Base-by-base conservation (phyloP, 1,140 invertebrate genomes). In the Brachionus calyciflorus region DNA sequence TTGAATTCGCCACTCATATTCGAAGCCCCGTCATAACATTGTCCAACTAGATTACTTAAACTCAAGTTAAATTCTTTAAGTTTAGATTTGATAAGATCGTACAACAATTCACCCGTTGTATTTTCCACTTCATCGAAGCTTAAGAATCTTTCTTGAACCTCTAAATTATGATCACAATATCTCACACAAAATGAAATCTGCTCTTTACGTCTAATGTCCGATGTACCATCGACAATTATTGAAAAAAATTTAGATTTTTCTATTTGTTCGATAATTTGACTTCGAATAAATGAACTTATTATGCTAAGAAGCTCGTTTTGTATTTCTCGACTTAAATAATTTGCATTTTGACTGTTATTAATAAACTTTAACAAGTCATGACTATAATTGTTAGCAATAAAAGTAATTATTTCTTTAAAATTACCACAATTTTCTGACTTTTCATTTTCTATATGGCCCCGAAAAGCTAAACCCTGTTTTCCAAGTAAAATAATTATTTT, bases 261-360 rank as follows among this genome's bases (percentile, higher is more conserved):
- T 1, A 28, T 46, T 48, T 46, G 17, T 26, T 46, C n/a, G 24
- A 68, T 12, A 26, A 37, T 37, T 5, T 37, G 3, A 5, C 3
- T 5, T 28, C 14, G 17, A 26, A 68, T 44, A 37, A 46, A 21
- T 26, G n/a, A n/a, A 21, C 10, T 14, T n/a, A 68, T 24, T 68
- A 68, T 46, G 33, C 28, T 48, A 21, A 68, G 5, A n/a, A 68
- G 19, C 28, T 46, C 40, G 28, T 68, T 65, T 68, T 68, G 63
- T 46, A 68, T 68, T 12, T 21, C 37, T 40, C 14, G 33, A 40
- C 30, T 40, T 40, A 33, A 63, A 37, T 63, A 63, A 37, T 63
- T 63, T 30, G 24, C 19, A 33, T 41, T 40, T 63, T 63, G 40
- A 5, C 2, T 7, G 3, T 17, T 17, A 14, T 5, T 14, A 7